These are phyloP conservation scores for Protomyctophum bolini DNA, from an alignment of 2,113 vertebrate genomes.

Conservation along the genomic window DNA sequence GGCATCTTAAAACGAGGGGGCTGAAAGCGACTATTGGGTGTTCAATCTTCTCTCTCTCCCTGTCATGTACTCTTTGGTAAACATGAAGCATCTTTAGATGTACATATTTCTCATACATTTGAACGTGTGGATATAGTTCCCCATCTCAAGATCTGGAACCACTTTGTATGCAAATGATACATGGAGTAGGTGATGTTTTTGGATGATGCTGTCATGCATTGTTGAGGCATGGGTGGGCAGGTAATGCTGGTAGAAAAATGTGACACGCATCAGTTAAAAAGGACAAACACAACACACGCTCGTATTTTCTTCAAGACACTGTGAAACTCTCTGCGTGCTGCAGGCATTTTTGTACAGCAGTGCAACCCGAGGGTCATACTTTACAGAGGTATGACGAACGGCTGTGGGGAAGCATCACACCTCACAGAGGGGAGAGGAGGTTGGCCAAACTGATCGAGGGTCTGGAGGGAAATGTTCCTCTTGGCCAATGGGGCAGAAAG, in stretches of 20 bases:
- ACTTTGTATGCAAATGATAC: conserved; percentile 75
- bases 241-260: conserved; percentile 31
- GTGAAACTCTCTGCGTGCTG: conserved; percentile 18
- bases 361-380: conserved; percentile 14
- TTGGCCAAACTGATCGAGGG: conserved; percentile 34
- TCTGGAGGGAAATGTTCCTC: conserved; percentile 56
- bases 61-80: conserved; percentile 39
- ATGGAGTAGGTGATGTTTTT: conserved; percentile 35
- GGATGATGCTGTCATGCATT: conserved; percentile 18
- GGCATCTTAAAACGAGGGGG: conserved; percentile 15
- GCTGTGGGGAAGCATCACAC: background rate
- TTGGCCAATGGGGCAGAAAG: conserved; percentile 55
- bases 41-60: conserved; percentile 11
- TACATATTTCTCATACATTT: conserved; percentile 44
- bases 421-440: conserved; percentile 12
- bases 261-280: background rate
- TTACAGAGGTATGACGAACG: conserved; percentile 5
- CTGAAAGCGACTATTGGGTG: conserved; percentile 7
- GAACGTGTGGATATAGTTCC: conserved; percentile 2
- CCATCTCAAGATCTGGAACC: conserved; percentile 61
- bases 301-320: conserved; percentile 18
- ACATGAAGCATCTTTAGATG: conserved; percentile 46
- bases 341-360: conserved; percentile 22
- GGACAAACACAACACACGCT: background rate
- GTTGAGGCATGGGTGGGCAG: conserved; percentile 29